Evolutionary conservation across 2,888 invertebrate species (phyloP).

Genomic region (Holacanthella duospinosa): DNA sequence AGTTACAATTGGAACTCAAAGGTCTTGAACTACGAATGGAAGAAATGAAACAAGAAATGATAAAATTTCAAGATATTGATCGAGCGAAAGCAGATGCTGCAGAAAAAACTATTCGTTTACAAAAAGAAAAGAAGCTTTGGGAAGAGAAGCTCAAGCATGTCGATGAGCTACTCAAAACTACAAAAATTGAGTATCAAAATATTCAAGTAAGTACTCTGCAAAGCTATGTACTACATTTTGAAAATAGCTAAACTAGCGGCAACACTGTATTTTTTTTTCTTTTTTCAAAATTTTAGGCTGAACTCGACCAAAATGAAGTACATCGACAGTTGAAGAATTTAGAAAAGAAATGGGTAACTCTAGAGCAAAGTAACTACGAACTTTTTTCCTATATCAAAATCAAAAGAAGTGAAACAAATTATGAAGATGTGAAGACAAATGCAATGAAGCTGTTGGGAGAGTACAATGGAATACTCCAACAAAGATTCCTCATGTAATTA

Average conservation of each 20-base stretch:
- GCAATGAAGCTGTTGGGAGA: constrained; percentile 49
- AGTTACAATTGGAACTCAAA: constrained; percentile 50
- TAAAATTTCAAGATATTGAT: constrained; percentile 52
- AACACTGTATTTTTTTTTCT: background rate
- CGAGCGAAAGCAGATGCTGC: constrained; percentile 50
- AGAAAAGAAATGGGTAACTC: constrained; percentile 57
- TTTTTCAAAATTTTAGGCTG: constrained; percentile 43
- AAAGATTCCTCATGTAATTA: background rate
- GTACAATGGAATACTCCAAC: constrained; percentile 45
- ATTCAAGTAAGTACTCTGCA: constrained; percentile 47
- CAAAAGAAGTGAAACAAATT: constrained; percentile 58
- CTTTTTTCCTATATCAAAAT: constrained; percentile 57
- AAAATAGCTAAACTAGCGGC: background rate
- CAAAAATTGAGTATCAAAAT: constrained; percentile 47
- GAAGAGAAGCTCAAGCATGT: constrained; percentile 42
- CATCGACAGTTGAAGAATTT: constrained; percentile 56
- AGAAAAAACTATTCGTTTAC: constrained; percentile 48
- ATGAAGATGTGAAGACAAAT: constrained; percentile 51
- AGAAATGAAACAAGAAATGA: constrained; percentile 53
- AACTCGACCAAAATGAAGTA: constrained; percentile 60
- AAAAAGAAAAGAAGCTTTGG: constrained; percentile 47
- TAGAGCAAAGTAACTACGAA: constrained; percentile 57
- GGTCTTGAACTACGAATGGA: constrained; percentile 45
- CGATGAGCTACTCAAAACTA: constrained; percentile 47
- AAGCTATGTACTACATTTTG: background rate